phyloP scores from a whole-genome alignment of 2,797 vertebrate species.

The Meriones psammophilus region DNA sequence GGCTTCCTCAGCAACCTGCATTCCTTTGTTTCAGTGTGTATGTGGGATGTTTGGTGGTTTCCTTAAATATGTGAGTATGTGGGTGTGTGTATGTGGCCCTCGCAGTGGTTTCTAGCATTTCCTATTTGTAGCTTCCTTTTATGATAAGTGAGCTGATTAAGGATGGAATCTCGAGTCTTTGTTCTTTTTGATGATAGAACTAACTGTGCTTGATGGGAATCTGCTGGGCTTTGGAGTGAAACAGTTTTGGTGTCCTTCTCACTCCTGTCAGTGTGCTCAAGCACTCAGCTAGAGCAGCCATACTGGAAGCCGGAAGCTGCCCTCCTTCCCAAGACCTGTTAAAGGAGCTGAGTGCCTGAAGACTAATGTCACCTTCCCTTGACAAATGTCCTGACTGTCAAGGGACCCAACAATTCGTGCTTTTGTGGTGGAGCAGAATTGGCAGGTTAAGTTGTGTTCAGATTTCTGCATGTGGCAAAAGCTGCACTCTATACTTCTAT shows the following conservation, averaged over 20 bases:
- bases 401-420: neutral
- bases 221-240: neutral
- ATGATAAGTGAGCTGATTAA: neutral
- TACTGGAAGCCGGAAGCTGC: neutral
- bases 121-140: neutral
- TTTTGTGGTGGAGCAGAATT: neutral
- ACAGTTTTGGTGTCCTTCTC: neutral
- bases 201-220: neutral
- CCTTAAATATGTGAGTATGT: neutral
- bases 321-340: neutral
- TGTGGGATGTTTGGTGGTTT: neutral
- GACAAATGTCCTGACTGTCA: neutral
- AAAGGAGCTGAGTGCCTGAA: neutral
- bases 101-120: neutral
- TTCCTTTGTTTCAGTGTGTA: neutral
- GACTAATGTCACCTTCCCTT: neutral
- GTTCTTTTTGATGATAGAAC: neutral
- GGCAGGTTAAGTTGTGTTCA: neutral
- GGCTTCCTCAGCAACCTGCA: neutral
- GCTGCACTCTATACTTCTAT: neutral
- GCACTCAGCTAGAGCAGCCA: neutral
- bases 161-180: neutral
- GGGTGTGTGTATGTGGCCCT: neutral
- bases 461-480: neutral
- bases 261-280: neutral